Conservation (phyloP, 2,888 invertebrate genomes). For the Pyrgus malvae region DNA sequence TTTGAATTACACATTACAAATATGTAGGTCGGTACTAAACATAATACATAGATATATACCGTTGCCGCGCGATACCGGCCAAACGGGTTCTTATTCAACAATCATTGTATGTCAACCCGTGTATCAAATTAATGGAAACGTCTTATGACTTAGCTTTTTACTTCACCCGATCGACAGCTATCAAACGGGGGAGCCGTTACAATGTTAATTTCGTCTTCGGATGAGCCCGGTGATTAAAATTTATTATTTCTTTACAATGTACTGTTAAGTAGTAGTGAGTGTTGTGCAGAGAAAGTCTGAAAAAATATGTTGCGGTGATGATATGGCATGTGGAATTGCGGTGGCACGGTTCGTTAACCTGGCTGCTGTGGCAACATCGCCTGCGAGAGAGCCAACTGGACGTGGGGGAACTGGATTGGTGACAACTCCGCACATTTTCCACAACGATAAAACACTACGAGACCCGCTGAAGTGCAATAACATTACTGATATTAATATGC, state of each 20-base stretch:
- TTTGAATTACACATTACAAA: conserved; percentile 23
- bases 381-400: conserved; percentile 49
- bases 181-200: conserved; percentile 5
- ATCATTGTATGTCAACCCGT: conserved; percentile 23
- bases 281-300: conserved; percentile 18
- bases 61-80: conserved; percentile 10
- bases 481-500: conserved; percentile 56
- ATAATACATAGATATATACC: conserved; percentile 17
- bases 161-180: conserved; percentile 6
- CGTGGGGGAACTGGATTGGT: conserved; percentile 75
- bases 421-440: conserved; percentile 54
- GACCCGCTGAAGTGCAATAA: conserved; percentile 46
- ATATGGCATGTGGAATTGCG: conserved; percentile 39
- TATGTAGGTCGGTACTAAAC: conserved; percentile 20
- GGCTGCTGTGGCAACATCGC: conserved; percentile 43
- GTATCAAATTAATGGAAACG: conserved; percentile 26
- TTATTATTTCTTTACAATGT: conserved; percentile 6
- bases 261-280: conserved; percentile 2
- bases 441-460: conserved; percentile 40
- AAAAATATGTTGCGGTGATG: conserved; percentile 7
- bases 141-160: conserved; percentile 24
- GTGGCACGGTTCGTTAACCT: conserved; percentile 61
- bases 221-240: conserved; percentile 10
- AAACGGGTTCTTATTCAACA: conserved; percentile 25
- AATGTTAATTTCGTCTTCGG: conserved; percentile 5